Conservation (phyloP, 2,797 vertebrate species). For the Astyanax mexicanus region DNA sequence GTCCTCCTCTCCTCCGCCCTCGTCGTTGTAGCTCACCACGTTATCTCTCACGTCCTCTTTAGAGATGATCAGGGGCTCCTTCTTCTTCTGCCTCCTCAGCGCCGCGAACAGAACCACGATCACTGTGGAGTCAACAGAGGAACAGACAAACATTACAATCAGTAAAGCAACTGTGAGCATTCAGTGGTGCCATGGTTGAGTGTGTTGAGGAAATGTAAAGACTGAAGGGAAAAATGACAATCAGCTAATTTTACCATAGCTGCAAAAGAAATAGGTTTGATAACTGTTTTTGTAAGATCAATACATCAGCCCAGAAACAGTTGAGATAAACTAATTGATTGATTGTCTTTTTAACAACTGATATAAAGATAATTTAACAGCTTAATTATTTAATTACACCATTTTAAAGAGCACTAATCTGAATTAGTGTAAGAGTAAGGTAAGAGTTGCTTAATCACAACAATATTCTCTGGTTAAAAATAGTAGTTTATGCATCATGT, state of each 20-base stretch:
- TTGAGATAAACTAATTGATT: too few relatives aligned
- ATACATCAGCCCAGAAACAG: too few relatives aligned
- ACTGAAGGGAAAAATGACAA: constrained; percentile 23
- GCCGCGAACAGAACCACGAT: constrained; percentile 97
- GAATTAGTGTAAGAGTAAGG: too few relatives aligned
- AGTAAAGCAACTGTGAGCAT: constrained; percentile 46
- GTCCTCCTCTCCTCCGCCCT: constrained; percentile 97
- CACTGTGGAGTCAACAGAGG: constrained; percentile 79
- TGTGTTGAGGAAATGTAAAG: constrained; percentile 18
- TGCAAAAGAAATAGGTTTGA: constrained; percentile 34
- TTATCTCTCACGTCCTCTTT: constrained; percentile 99
- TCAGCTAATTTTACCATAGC: constrained; percentile 18
- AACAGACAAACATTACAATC: constrained; percentile 45
- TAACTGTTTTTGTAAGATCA: too few relatives aligned
- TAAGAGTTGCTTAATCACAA: too few relatives aligned
- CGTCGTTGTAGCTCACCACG: constrained; percentile 98
- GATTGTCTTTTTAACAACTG: too few relatives aligned
- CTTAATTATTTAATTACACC: too few relatives aligned
- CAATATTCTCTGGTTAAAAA: too few relatives aligned
- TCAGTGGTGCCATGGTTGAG: constrained; percentile 26
- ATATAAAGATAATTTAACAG: too few relatives aligned
- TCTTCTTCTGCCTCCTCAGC: constrained; percentile 93
- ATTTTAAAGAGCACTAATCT: too few relatives aligned
- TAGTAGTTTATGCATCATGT: too few relatives aligned
- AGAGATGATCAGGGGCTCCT: constrained; percentile 97